Evolutionary conservation across 1,140 invertebrate genomes (phyloP).

Genomic region (Drosophila sp.): DNA sequence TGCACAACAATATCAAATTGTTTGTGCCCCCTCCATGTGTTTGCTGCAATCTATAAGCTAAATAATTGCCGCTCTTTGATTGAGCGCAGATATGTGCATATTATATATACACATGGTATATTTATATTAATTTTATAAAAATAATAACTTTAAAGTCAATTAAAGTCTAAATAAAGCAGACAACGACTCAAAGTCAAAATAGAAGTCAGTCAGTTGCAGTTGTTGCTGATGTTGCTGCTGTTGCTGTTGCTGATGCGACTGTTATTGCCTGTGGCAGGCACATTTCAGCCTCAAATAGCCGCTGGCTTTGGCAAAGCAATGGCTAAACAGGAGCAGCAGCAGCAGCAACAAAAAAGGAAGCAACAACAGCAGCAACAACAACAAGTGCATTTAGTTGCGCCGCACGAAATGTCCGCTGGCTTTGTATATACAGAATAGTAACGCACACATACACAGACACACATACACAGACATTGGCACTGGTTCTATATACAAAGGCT

Average conservation of each 20-base stretch:
- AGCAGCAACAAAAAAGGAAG: conserved; percentile 35
- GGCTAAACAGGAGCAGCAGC: conserved; percentile 62
- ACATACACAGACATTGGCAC: conserved; percentile 15
- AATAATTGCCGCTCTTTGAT: conserved; percentile 57
- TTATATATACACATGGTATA: not conserved
- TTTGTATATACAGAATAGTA: conserved; percentile 33
- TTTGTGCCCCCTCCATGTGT: conserved; percentile 27
- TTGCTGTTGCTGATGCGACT: conserved; percentile 39
- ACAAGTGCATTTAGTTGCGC: conserved; percentile 80
- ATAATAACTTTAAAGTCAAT: conserved; percentile 28
- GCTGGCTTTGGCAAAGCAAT: conserved; percentile 66
- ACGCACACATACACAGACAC: conserved; percentile 17
- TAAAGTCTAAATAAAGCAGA: conserved; percentile 32
- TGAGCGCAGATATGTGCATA: conserved; percentile 27
- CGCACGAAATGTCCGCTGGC: conserved; percentile 61
- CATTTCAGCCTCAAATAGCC: conserved; percentile 72
- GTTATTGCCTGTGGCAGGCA: conserved; percentile 54
- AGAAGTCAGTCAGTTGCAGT: conserved; percentile 45
- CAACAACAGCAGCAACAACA: conserved; percentile 55
- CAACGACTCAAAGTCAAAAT: conserved; percentile 55
- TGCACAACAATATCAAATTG: conserved; percentile 79
- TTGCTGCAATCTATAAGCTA: conserved; percentile 20
- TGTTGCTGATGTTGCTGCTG: conserved; percentile 23
- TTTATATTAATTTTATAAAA: conserved; percentile 10
- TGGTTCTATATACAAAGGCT: conserved; percentile 62